phyloP scores from a whole-genome alignment of 2,113 vertebrate genomes.

The Quiscalus mexicanus region DNA sequence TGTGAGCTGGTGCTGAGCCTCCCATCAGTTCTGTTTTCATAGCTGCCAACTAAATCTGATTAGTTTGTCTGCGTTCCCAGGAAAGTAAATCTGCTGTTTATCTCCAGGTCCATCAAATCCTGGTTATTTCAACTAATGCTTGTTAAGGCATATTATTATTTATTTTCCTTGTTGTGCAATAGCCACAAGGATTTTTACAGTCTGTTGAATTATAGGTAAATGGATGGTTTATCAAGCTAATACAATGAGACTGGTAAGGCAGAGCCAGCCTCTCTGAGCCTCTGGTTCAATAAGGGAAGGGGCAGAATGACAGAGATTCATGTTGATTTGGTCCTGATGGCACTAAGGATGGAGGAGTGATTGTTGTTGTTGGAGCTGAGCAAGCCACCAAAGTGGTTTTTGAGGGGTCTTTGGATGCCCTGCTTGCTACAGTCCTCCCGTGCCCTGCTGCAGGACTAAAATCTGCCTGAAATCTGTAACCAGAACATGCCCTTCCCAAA shows the following conservation, averaged over 20 bases:
- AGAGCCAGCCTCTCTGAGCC: slow-evolving; percentile 4
- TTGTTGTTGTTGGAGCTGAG: not conserved
- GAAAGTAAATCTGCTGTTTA: slow-evolving; percentile 37
- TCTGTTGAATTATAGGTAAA: slow-evolving; percentile 51
- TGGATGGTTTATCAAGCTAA: slow-evolving; percentile 45
- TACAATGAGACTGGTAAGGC: slow-evolving; percentile 39
- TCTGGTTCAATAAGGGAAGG: slow-evolving; percentile 30
- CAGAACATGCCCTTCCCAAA: not conserved
- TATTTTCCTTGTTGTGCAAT: slow-evolving; percentile 38
- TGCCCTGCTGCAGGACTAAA: not conserved
- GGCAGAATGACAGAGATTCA: slow-evolving; percentile 8
- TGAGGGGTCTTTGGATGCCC: not conserved
- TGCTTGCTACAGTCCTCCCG: not conserved
- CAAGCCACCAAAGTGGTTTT: not conserved
- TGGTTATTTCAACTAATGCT: not conserved
- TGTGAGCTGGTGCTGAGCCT: not conserved
- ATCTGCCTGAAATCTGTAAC: not conserved
- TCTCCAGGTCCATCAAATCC: not conserved
- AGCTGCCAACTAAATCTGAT: slow-evolving; percentile 66
- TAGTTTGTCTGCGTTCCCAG: slow-evolving; percentile 5
- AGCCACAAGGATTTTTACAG: slow-evolving; percentile 55
- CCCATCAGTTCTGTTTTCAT: slow-evolving; percentile 15
- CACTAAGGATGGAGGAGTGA: not conserved
- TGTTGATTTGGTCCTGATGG: slow-evolving; percentile 14
- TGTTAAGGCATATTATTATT: slow-evolving; percentile 55